Evolutionary conservation across 2,797 vertebrate species (phyloP).

Genomic region (Ciconia nigra): DNA sequence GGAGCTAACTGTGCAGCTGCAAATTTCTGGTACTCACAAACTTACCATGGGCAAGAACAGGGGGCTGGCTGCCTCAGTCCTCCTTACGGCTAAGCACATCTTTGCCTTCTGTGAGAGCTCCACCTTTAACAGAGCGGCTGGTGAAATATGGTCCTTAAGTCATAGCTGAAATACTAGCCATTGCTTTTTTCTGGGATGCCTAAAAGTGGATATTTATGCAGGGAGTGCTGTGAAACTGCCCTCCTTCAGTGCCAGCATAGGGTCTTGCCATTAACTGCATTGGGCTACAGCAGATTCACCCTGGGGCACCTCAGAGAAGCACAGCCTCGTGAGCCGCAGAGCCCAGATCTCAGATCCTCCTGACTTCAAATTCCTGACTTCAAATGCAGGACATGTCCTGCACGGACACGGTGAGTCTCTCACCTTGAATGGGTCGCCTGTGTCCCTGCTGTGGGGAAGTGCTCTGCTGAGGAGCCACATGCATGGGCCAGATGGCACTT

Average conservation of each 20-base stretch:
- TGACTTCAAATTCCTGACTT: background rate
- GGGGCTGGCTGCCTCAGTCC: background rate
- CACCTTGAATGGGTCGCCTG: too few species aligned
- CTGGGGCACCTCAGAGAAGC: background rate
- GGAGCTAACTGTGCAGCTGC: background rate
- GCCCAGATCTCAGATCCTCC: background rate
- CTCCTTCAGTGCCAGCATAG: background rate
- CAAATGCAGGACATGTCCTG: background rate
- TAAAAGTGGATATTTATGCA: background rate
- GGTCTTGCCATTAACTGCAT: background rate
- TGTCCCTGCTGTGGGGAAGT: background rate
- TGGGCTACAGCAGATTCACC: background rate
- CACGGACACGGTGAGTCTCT: fast-evolving
- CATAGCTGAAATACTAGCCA: background rate
- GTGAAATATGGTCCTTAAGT: background rate
- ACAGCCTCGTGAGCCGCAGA: background rate
- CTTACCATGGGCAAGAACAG: background rate
- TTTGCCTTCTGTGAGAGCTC: background rate
- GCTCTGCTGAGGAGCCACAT: background rate
- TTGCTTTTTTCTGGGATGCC: background rate
- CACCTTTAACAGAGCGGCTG: background rate
- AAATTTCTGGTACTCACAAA: background rate
- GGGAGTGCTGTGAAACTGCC: background rate
- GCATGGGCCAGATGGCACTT: background rate
- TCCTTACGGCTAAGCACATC: background rate